Evolutionary conservation across 1,140 invertebrate genomes (phyloP), one percentile per base, ranked within the genome.

Genomic region (Heliothis subflexa): DNA sequence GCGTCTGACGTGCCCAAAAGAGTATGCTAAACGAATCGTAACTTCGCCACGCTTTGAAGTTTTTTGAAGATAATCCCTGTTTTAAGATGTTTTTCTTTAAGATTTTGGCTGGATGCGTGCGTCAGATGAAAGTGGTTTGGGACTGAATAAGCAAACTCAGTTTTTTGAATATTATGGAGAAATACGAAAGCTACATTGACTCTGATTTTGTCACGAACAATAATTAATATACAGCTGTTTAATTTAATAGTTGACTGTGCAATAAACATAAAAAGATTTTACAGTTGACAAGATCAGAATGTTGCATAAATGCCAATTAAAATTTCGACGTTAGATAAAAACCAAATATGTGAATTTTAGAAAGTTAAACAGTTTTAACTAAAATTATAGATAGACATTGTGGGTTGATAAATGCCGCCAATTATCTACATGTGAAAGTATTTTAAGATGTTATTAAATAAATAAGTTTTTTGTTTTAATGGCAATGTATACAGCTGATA

Each of bases 381-480:
- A 14, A 75, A 75, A 74, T 61, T 74, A 74, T 74, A 61, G 71
- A 59, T 28, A 64, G 28, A 11, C 28, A 75, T 54, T 64, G 47
- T 62, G 47, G 14, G 59, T 64, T 33, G 11, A 49, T 75, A 62
- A 75, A 75, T n/a, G 59, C 3, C 40, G 10, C 18, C 73, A 75
- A 75, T 75, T 75, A 75, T 75, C 59, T 54, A 64, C 55, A 54
- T 52, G 73, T 64, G 73, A 75, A 75, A 75, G 73, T 75, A 47
- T 75, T 75, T 75, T 13, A 1, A 71, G n/a, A 47, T 13, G 40
- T 47, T 66, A 66, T 66, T 66, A 66, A 66, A 47, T 49, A 66
- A 47, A 13, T 25, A 25, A 12, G 11, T 47, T 66, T 18, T 5
- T 72, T 40, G 33, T 28, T 49, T n/a, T 47, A 47, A 55, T 7